A percentile compares a stretch with the other conserved stretches of the same genome.
phyloP scores from a whole-genome alignment of 1,140 invertebrate species.

The Cyclina sinensis region DNA sequence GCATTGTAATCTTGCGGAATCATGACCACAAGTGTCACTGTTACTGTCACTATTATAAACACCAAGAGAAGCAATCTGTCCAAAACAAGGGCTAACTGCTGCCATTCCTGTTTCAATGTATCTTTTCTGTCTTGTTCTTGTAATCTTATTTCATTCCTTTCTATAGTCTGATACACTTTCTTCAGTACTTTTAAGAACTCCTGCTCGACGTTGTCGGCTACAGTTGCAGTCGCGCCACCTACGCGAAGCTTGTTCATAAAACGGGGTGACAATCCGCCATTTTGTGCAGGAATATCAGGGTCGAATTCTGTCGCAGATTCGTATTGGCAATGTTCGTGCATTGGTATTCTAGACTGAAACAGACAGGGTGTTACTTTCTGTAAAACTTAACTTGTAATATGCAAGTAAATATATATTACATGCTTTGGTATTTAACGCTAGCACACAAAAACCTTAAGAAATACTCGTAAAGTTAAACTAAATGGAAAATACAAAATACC shows the following conservation, averaged over 20 bases:
- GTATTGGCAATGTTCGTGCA: slow-evolving; percentile 79
- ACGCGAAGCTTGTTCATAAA: slow-evolving; percentile 74
- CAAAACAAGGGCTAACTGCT: slow-evolving; percentile 92
- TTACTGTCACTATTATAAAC: slow-evolving; percentile 89
- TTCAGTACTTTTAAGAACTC: slow-evolving; percentile 90
- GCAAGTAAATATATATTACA: too few relatives aligned
- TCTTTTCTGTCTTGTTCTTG: slow-evolving; percentile 91
- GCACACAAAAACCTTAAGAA: too few relatives aligned
- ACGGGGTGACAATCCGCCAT: slow-evolving; percentile 82
- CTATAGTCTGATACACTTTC: slow-evolving; percentile 91
- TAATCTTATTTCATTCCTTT: slow-evolving; percentile 90
- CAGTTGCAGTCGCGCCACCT: slow-evolving; percentile 33
- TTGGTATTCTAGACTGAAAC: slow-evolving; percentile 72
- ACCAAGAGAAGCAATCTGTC: slow-evolving; percentile 90
- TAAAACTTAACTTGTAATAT: too few relatives aligned
- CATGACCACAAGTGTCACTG: slow-evolving; percentile 81
- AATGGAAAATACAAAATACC: too few relatives aligned
- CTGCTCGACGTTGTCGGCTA: slow-evolving; percentile 88
- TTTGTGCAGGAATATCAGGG: slow-evolving; percentile 73
- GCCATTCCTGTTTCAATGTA: slow-evolving; percentile 91
- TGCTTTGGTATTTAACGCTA: too few relatives aligned
- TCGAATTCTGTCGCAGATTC: slow-evolving; percentile 75
- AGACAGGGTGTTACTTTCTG: too few relatives aligned
- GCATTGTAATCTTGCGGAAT: slow-evolving; percentile 72
- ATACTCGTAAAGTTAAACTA: too few relatives aligned